Evolutionary conservation across 92 coral and sea anemone genomes (phyloP), one percentile per base, ranked within the genome.

Genomic region (Meandrina meandrites): DNA sequence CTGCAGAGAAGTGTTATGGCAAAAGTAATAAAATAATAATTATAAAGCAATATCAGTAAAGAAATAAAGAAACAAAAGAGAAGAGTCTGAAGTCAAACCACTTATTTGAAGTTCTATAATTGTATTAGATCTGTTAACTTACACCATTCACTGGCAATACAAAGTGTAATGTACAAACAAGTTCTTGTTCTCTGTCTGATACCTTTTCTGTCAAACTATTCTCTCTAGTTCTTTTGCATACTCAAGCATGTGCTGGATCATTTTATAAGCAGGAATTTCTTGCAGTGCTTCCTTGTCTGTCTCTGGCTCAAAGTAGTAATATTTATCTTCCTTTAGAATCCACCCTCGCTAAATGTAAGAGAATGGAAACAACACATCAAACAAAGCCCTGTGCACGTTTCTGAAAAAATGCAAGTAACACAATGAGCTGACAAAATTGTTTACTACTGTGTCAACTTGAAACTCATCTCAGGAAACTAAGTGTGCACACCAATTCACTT

Each of bases 141-240:
- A 75, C 88, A 84, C 57, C 35, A 84, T 51, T 66, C 67, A 69
- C 78, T 36, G 75, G 12, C 31, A 48, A 76, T 84, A 74, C 68
- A 73, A 74, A 31, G 45, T 3, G n/a, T 56, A 78, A 64, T 80
- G 54, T 78, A 86, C 83, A 78, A 78, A 40, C 21, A 36, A 69
- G 56, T 56, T 12, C 79, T 32, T 79, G 60, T 56, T 36, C 17
- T 2, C n/a, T 14, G 27, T 2, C n/a, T 14, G 27, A 7, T 60
- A 84, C 88, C 47, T 75, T 51, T 27, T 31, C 50, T 9, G 19
- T 87, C 88, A 97, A 28, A 97, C 98, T 57, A 97, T 97, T 87
- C 98, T 94, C 85, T 97, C 99, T 48, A 97, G 84, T 82, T 97
- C 99, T 89, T 97, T 97, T 14, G 99, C 98, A 66, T 97, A 97